Percentiles rank a stretch among this genome's conserved stretches.
phyloP scores from a whole-genome alignment of 2,113 vertebrate genomes.

The Mus musculus region GRCm39 chr11:71119001-71119500 shows the following conservation, averaged over 20 bases:
- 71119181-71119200: rapidly evolving
- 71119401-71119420: neutral
- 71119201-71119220: neutral
- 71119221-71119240: neutral
- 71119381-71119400: neutral
- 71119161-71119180: neutral
- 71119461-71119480: neutral
- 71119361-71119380: too few species aligned
- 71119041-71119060: neutral
- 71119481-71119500: neutral
- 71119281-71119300: neutral
- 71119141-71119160: neutral
- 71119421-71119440: neutral
- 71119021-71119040: neutral
- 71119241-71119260: neutral
- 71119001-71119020: neutral
- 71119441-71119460: neutral
- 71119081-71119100: neutral
- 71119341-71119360: neutral
- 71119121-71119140: neutral
- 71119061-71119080: neutral
- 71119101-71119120: neutral
- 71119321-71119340: neutral
- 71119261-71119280: neutral
- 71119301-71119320: neutral